Evolutionary conservation across 2,888 invertebrate genomes (phyloP).

Genomic region (Aleiodes testaceus): DNA sequence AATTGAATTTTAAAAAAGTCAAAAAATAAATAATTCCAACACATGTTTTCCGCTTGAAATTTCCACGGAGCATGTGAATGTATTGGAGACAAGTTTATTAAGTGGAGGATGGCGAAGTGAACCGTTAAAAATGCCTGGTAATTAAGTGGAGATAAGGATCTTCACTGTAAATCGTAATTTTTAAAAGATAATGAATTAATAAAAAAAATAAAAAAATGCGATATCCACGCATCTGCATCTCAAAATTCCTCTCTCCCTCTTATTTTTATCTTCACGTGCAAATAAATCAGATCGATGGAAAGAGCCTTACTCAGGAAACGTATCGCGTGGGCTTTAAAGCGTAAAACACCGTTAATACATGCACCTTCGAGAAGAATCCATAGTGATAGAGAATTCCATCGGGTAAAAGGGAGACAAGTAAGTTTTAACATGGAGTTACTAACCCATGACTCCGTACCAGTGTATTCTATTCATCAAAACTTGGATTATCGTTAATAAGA

Average conservation of each 20-base stretch:
- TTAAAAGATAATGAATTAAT: slow-evolving; percentile 19
- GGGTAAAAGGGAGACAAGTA: too few relatives aligned
- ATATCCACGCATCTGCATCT: slow-evolving; percentile 49
- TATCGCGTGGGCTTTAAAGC: neutral
- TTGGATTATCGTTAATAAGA: slow-evolving; percentile 48
- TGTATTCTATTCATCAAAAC: slow-evolving; percentile 32
- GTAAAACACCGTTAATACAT: neutral
- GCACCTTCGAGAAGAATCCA: neutral
- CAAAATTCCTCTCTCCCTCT: slow-evolving; percentile 46
- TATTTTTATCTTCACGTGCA: slow-evolving; percentile 31
- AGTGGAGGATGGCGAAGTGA: slow-evolving; percentile 46
- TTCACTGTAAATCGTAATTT: slow-evolving; percentile 59
- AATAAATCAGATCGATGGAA: slow-evolving; percentile 55
- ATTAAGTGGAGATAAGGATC: slow-evolving; percentile 69
- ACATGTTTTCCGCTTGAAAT: too few relatives aligned
- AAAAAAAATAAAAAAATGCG: slow-evolving; percentile 27
- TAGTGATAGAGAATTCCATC: too few relatives aligned
- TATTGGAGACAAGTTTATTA: slow-evolving; percentile 42
- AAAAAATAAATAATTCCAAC: too few relatives aligned
- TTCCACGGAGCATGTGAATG: neutral
- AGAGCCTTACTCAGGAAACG: slow-evolving; percentile 43
- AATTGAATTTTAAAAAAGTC: slow-evolving; percentile 34
- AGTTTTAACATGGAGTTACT: too few relatives aligned
- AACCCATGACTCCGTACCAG: neutral
- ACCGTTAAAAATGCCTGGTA: slow-evolving; percentile 59